Base-by-base conservation (phyloP, 2,113 vertebrate genomes). In the Labrus mixtus region DNA sequence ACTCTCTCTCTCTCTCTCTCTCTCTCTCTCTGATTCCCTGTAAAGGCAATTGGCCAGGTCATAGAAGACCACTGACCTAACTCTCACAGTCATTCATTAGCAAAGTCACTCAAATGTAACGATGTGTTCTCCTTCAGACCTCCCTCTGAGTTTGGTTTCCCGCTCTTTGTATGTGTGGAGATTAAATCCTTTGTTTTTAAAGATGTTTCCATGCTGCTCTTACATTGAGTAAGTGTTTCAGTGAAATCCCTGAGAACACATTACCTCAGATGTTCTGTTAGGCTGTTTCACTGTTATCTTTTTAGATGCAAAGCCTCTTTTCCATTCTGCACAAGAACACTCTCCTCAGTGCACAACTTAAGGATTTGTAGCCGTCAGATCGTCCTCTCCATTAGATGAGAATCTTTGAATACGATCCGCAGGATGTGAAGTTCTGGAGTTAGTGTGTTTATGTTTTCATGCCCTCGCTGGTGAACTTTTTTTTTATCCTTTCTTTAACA, bases 11-110 rank as follows among this genome's bases (percentile, higher is more conserved):
- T 25, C 25, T 25, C 25, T 25, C 25, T 25, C 2, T 25, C 25
- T 25, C 25, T 25, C 25, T 25, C 25, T 25, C 25, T 25, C 25
- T 25, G 46, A 62, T 68, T 83, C 20, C 66, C 67, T 17, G 7
- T 82, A 46, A 90, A 86, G 41, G 62, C 73, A 79, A 51, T 64
- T 74, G 69, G 45, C 79, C 22, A 62, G 82, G 80, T 87, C 82
- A 77, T 51, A 71, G 66, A 76, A 90, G 78, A 88, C 91, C 77
- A 88, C 78, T 51, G 79, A 63, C 75, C 73, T 66, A 68, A 73
- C 56, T 69, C 72, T 64, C 22, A 57, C 66, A 65, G 57, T 59
- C 55, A 33, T 58, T 83, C 56, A 81, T 91, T 85, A 81, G 73
- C 39, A 65, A 48, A 73, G 61, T 20, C 48, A 57, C 80, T 90